Conservation (phyloP, 2,888 invertebrate species). For the Nomada fucata region DNA sequence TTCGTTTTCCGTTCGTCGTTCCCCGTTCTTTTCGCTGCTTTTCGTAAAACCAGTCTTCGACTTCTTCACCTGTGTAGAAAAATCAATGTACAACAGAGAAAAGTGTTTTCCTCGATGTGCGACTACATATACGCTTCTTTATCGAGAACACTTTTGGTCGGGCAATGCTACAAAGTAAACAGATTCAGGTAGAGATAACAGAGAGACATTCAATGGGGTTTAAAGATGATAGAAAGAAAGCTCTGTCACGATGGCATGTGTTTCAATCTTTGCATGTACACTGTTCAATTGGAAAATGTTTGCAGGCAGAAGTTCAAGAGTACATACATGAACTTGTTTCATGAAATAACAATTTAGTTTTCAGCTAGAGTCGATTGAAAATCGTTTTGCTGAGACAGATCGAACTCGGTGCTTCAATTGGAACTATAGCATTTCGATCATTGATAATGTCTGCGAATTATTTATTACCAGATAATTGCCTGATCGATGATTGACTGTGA, state of each 20-base stretch:
- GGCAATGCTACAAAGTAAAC: background rate
- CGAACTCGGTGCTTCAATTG: background rate
- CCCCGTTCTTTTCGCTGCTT: conserved; percentile 66
- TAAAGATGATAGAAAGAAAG: background rate
- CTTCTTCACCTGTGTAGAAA: conserved; percentile 71
- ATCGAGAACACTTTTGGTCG: background rate
- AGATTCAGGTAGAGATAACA: background rate
- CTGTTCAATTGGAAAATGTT: background rate
- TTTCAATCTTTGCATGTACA: background rate
- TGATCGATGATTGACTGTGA: background rate
- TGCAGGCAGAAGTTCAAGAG: background rate
- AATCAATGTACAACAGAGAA: conserved; percentile 17
- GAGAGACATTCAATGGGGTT: background rate
- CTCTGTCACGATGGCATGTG: background rate
- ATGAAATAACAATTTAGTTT: background rate
- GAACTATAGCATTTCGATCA: background rate
- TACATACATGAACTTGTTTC: background rate
- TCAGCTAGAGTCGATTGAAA: background rate
- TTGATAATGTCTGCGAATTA: too few relatives aligned
- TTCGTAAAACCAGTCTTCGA: conserved; percentile 65
- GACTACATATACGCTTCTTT: conserved; percentile 1
- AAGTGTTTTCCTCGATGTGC: background rate
- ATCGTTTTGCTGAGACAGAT: background rate
- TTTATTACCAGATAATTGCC: too few relatives aligned
- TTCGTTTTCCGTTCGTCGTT: conserved; percentile 73